Evolutionary conservation across 2,888 invertebrate genomes (phyloP).

Genomic region (Chromoteleia sp.): DNA sequence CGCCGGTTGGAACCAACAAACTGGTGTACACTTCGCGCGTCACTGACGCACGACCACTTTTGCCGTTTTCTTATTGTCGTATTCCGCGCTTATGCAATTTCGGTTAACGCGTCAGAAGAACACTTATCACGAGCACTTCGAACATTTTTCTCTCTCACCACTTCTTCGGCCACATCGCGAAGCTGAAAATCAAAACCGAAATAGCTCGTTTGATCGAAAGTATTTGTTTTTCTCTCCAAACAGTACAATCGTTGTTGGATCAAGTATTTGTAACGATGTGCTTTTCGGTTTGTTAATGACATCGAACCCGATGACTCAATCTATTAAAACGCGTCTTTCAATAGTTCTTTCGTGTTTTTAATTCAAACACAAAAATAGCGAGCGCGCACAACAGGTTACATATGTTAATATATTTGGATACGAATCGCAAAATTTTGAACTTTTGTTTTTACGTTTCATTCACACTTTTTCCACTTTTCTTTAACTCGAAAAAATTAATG

Average conservation of each 20-base stretch:
- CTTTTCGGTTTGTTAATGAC: not conserved
- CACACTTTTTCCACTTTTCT: too few species aligned
- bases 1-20: conserved; percentile 53
- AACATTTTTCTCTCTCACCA: conserved; percentile 18
- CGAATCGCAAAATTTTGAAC: too few species aligned
- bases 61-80: conserved; percentile 63
- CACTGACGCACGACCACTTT: conserved; percentile 62
- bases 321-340: not conserved
- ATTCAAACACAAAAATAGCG: not conserved
- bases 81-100: conserved; percentile 69
- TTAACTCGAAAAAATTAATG: too few species aligned
- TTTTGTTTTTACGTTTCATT: too few species aligned
- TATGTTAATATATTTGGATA: not conserved
- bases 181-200: conserved; percentile 22
- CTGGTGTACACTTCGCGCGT: conserved; percentile 52
- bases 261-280: too few species aligned
- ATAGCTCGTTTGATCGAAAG: not conserved
- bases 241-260: too few species aligned
- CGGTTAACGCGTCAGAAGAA: conserved; percentile 54
- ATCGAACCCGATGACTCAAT: not conserved
- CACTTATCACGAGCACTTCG: conserved; percentile 46
- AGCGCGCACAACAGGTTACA: not conserved
- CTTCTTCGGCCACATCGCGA: conserved; percentile 14
- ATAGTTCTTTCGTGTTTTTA: not conserved
- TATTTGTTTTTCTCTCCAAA: too few species aligned